These are phyloP conservation scores for Gymnarchus niloticus DNA, from an alignment of 2,113 vertebrate species.

Conservation along the genomic window DNA sequence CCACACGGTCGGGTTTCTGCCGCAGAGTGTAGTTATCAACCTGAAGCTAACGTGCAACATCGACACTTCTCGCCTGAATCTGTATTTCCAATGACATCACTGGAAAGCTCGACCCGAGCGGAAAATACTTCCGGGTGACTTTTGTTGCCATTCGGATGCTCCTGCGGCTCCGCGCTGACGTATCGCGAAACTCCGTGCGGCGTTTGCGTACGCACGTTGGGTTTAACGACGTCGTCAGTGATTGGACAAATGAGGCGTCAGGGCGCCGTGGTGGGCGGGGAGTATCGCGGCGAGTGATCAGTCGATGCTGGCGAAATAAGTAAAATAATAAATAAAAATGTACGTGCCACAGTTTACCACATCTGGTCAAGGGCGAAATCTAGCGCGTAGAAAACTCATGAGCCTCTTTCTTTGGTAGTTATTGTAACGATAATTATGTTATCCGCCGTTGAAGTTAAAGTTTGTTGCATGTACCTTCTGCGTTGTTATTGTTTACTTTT, in stretches of 20 bases:
- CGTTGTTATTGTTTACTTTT: no score
- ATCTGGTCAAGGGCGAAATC: no score
- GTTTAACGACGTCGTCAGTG: no score
- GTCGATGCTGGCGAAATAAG: no score
- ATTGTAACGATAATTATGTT: background rate
- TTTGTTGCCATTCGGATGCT: background rate
- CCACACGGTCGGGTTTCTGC: background rate
- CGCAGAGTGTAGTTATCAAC: background rate
- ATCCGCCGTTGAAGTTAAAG: background rate
- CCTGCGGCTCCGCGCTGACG: background rate
- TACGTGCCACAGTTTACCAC: background rate
- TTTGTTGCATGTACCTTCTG: no score
- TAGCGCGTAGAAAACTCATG: background rate
- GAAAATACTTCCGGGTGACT: slow-evolving; percentile 1
- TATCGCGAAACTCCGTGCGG: background rate
- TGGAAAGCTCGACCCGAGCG: background rate
- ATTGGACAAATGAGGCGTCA: no score
- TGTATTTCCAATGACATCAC: background rate
- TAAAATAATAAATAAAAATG: background rate
- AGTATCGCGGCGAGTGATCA: no score
- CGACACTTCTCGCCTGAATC: background rate
- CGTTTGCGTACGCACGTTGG: background rate
- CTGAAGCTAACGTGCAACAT: background rate
- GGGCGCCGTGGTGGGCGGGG: no score
- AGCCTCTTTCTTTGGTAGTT: background rate